Percentiles rank a stretch among this genome's conserved stretches.
phyloP scores from a whole-genome alignment of 2,888 invertebrate species.

The Sminthurides aquaticus region DNA sequence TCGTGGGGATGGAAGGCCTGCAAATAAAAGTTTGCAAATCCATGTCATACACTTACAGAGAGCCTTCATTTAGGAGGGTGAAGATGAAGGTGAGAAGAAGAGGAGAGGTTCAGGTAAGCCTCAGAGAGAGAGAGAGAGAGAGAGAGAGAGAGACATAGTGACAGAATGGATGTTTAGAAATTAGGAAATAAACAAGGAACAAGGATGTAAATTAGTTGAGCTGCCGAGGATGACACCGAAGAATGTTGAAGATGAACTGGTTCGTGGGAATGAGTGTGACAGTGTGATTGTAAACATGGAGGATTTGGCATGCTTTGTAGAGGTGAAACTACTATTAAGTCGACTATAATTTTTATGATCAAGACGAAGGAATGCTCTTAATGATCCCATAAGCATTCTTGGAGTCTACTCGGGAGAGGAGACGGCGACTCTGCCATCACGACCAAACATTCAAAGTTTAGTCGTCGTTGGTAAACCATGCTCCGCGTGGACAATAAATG shows the following conservation, averaged over 20 bases:
- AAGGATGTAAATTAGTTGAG: not conserved
- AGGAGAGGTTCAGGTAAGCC: too few relatives aligned
- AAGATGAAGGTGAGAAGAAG: too few relatives aligned
- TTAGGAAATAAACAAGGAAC: too few relatives aligned
- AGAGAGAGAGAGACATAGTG: too few relatives aligned
- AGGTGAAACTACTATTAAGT: not conserved
- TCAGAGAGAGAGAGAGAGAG: too few relatives aligned
- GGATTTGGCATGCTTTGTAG: not conserved
- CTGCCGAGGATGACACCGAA: not conserved
- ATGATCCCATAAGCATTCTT: not conserved
- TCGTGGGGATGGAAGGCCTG: too few relatives aligned
- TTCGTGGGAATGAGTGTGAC: constrained; percentile 4
- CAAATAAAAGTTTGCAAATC: too few relatives aligned
- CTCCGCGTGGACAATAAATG: not conserved
- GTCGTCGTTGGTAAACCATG: not conserved
- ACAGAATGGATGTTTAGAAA: too few relatives aligned
- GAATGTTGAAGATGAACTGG: constrained; percentile 5
- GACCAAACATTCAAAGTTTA: too few relatives aligned
- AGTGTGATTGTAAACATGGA: not conserved
- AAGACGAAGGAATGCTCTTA: not conserved
- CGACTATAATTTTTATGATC: not conserved
- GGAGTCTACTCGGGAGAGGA: not conserved
- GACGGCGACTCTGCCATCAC: too few relatives aligned
- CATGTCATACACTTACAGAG: too few relatives aligned
- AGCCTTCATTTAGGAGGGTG: too few relatives aligned